Evolutionary conservation across 2,888 invertebrate genomes (phyloP), one percentile per base, ranked within the genome.

Genomic region (Leucophenga maculata): DNA sequence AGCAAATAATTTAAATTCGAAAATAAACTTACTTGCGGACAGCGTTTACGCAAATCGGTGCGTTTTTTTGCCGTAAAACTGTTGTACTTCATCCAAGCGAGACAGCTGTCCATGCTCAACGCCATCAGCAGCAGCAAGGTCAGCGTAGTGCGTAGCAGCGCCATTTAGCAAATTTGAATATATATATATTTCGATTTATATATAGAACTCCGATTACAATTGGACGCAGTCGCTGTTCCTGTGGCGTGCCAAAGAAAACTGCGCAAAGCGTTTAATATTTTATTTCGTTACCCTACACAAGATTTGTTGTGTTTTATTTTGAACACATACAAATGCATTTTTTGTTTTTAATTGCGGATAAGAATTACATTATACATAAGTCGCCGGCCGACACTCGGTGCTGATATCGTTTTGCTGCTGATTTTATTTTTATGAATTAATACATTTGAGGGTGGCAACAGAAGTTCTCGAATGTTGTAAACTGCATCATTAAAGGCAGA

Each of bases 1-100:
- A 8, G 62, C 64, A 16, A 39, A 16, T 62, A 44, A 39, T 14
- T 46, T 14, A 20, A 20, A 4, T 54, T 16, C 0, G 8, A 6
- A 6, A 0, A 0, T 20, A 16, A 18, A 79, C 82, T 79, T 71
- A 86, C 86, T 75, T 79, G 77, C 22, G 86, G 86, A 71, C 86
- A 86, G 32, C 78, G 76, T 66, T 78, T 75, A 32, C 80, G 82
- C 26, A 82, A 74, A 71, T 86, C 86, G 26, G 86, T 80, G 39
- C 86, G 85, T 62, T 78, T 84, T 52, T 72, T 78, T 16, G 78
- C 73, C 20, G 77, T 75, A 67, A 82, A 80, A 62, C 84, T 85
- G 65, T 86, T 86, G 68, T 77, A 83, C 59, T 78, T 79, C 70
- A 85, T 72, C 84, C 84, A 86, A 74, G 75, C 70, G 55, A 67